Percentiles rank a stretch among this genome's conserved stretches.
phyloP scores from a whole-genome alignment of 2,113 vertebrate species.

The Pomatostomus ruficeps region DNA sequence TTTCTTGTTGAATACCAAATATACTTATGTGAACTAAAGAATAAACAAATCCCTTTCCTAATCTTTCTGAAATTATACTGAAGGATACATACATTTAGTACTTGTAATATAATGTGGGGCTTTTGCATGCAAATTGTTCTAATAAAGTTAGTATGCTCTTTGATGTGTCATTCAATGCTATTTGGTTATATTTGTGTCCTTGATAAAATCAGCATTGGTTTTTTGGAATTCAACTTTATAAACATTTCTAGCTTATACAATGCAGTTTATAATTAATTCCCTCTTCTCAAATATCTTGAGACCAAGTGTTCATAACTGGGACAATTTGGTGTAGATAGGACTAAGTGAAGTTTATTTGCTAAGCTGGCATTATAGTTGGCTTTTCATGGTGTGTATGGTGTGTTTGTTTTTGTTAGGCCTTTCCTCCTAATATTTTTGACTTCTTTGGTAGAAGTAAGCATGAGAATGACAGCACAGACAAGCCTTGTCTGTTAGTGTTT shows the following conservation, averaged over 20 bases:
- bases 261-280: neutral
- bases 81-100: neutral
- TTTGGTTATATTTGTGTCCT: slow-evolving; percentile 26
- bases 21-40: neutral
- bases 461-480: neutral
- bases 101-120: neutral
- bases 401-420: neutral
- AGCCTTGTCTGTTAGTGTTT: neutral
- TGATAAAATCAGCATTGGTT: slow-evolving; percentile 4
- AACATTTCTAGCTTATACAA: neutral
- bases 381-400: neutral
- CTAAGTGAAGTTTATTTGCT: neutral
- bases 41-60: neutral
- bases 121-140: slow-evolving; percentile 40
- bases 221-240: neutral
- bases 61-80: neutral
- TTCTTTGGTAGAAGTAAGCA: neutral
- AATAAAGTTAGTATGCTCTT: slow-evolving; percentile 17
- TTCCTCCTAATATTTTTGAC: neutral
- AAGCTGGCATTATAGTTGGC: neutral
- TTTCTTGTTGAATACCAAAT: neutral
- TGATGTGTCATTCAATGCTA: slow-evolving; percentile 6
- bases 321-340: neutral
- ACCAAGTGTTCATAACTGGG: neutral
- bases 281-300: neutral